Conservation (phyloP, 2,888 invertebrate genomes). For the Tuta absoluta region DNA sequence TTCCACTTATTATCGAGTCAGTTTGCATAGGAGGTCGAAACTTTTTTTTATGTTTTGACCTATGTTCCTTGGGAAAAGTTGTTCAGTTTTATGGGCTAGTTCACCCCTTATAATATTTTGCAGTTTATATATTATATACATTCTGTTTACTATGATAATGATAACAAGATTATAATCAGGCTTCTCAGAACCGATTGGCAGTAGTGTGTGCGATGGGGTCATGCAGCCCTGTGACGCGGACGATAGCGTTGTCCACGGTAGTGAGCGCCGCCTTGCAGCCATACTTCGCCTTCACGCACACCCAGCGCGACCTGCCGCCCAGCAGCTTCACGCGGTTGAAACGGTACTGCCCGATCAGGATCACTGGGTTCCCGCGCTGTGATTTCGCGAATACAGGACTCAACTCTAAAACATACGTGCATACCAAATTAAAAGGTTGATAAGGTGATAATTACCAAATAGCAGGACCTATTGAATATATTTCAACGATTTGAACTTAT, state of each 20-base stretch:
- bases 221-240: conserved; percentile 74
- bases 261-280: conserved; percentile 39
- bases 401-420: conserved; percentile 61
- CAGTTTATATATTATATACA: too few species aligned
- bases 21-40: too few species aligned
- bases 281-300: conserved; percentile 31
- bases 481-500: not conserved
- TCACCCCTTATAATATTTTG: too few species aligned
- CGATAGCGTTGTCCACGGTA: conserved; percentile 27
- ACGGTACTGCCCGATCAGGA: conserved; percentile 33
- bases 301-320: conserved; percentile 41
- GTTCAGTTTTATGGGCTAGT: too few species aligned
- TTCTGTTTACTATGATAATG: too few species aligned
- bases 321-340: conserved; percentile 39
- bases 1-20: too few species aligned
- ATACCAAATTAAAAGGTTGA: not conserved
- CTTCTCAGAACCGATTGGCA: conserved; percentile 64
- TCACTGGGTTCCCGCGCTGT: conserved; percentile 39
- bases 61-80: too few species aligned
- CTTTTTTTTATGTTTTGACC: too few species aligned
- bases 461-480: not conserved
- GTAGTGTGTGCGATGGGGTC: conserved; percentile 72
- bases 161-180: too few species aligned
- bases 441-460: too few species aligned
- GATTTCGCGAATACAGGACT: conserved; percentile 53